Evolutionary conservation across 2,888 invertebrate genomes (phyloP).

Genomic region (Acrobasis consociella): DNA sequence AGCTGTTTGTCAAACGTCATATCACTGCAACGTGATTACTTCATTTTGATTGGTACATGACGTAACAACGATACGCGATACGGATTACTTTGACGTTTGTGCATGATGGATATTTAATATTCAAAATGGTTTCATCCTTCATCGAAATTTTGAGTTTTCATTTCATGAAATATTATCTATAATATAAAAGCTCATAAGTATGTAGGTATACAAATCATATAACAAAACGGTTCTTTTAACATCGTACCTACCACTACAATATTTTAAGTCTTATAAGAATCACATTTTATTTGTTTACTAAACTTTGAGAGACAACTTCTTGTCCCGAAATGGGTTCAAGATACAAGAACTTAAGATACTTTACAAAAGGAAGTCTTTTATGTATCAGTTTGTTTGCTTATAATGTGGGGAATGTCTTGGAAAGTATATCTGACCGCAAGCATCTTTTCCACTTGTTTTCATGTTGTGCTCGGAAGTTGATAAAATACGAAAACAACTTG

Average conservation of each 20-base stretch:
- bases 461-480: not conserved
- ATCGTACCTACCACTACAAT: not conserved
- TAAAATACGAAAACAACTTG: not conserved
- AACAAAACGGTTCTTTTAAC: too few relatives aligned
- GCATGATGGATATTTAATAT: conserved; percentile 27
- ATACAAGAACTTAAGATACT: too few relatives aligned
- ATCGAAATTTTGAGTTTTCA: too few relatives aligned
- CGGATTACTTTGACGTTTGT: conserved; percentile 28
- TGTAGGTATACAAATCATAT: too few relatives aligned
- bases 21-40: conserved; percentile 66
- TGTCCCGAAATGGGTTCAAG: not conserved
- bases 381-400: conserved; percentile 1
- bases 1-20: conserved; percentile 73
- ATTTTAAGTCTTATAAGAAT: not conserved
- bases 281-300: not conserved
- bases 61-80: conserved; percentile 22
- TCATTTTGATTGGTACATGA: conserved; percentile 54
- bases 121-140: not conserved
- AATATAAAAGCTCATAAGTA: too few relatives aligned
- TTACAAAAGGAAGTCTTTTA: conserved; percentile 5
- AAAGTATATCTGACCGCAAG: not conserved
- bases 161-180: too few relatives aligned
- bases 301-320: not conserved
- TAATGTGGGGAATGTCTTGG: not conserved
- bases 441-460: conserved; percentile 1